Evolutionary conservation across 2,113 vertebrate species (phyloP).

Genomic region (Rhinogobius similis): DNA sequence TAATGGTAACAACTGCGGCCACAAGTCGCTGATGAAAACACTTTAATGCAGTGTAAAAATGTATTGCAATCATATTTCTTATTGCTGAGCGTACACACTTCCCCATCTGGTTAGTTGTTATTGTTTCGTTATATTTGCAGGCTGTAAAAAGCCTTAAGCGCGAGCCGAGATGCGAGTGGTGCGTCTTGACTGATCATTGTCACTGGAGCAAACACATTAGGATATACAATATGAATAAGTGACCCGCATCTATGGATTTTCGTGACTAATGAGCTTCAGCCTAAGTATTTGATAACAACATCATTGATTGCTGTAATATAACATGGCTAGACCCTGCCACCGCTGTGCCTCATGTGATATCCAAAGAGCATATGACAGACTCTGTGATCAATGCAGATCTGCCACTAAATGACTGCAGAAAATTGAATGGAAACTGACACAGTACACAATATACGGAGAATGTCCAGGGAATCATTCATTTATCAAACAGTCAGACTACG

Average conservation of each 20-base stretch:
- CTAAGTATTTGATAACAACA: slow-evolving; percentile 78
- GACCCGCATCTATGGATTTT: slow-evolving; percentile 64
- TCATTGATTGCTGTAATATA: slow-evolving; percentile 68
- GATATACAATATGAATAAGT: slow-evolving; percentile 52
- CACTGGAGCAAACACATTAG: slow-evolving; percentile 29
- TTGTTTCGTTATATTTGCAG: slow-evolving; percentile 28
- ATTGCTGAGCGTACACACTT: slow-evolving; percentile 1
- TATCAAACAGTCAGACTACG: neutral
- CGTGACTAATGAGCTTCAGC: slow-evolving; percentile 73
- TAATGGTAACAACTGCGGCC: slow-evolving; percentile 35
- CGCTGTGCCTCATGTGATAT: slow-evolving; percentile 46
- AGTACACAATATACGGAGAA: neutral
- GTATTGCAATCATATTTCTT: slow-evolving; percentile 30
- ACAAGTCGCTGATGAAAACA: slow-evolving; percentile 27
- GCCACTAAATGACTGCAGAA: slow-evolving; percentile 22
- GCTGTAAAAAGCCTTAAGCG: slow-evolving; percentile 20
- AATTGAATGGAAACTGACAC: neutral
- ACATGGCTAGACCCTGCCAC: slow-evolving; percentile 43
- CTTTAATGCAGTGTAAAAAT: slow-evolving; percentile 16
- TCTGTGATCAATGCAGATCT: slow-evolving; percentile 57
- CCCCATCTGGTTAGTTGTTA: slow-evolving; percentile 15
- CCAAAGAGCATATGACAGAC: slow-evolving; percentile 47
- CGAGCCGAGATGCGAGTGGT: slow-evolving; percentile 31
- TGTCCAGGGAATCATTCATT: neutral
- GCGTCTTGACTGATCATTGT: slow-evolving; percentile 30